Conservation (phyloP, 2,113 vertebrate genomes). For the Plectropomus leopardus region DNA sequence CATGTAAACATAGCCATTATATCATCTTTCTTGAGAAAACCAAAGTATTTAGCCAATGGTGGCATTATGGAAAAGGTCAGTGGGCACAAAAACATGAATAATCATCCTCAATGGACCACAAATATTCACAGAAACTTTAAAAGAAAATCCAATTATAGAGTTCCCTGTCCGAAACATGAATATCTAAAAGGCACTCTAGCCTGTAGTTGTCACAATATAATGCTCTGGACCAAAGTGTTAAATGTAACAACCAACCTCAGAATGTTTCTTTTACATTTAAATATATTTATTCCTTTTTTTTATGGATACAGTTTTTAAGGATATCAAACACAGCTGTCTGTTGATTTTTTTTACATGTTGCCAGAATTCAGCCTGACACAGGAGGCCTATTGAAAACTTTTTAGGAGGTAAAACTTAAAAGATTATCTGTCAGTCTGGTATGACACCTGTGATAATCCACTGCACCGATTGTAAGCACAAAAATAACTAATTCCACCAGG, state of each 20-base stretch:
- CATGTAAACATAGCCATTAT: too few relatives aligned
- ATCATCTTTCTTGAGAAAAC: too few relatives aligned
- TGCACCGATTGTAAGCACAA: neutral
- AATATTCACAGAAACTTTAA: neutral
- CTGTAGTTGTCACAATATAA: too few relatives aligned
- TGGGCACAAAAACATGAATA: neutral
- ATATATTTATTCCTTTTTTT: too few relatives aligned
- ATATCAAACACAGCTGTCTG: neutral
- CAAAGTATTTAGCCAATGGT: too few relatives aligned
- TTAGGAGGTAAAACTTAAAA: neutral
- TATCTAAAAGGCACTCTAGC: too few relatives aligned
- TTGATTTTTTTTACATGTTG: neutral
- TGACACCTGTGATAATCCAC: constrained; percentile 15
- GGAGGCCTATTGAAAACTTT: too few relatives aligned
- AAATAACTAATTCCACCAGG: constrained; percentile 12
- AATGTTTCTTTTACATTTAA: too few relatives aligned
- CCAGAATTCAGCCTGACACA: neutral
- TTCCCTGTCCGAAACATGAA: neutral
- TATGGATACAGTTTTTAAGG: neutral
- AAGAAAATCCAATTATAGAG: neutral
- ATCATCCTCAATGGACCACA: neutral
- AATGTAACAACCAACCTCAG: too few relatives aligned
- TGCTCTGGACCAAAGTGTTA: too few relatives aligned
- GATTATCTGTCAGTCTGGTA: neutral
- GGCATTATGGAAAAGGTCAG: too few relatives aligned